Base-by-base conservation (phyloP, 2,797 vertebrate species). In the Corythornis leucogaster region DNA sequence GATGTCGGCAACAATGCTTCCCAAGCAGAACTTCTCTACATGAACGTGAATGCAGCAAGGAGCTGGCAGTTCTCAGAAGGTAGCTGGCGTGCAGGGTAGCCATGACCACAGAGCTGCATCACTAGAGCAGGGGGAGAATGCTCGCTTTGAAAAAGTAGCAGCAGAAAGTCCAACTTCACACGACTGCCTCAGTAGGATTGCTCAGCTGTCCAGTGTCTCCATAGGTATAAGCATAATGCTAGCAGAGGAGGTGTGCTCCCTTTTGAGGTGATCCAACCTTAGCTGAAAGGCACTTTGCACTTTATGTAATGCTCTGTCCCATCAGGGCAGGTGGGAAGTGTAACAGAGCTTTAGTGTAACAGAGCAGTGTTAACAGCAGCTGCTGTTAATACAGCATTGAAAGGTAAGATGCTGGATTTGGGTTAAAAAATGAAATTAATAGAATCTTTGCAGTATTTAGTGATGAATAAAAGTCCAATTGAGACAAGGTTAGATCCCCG, bases 21-120 rank as follows among this genome's bases (percentile, higher is more conserved):
- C 85, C 46, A 38, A 92, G 93, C 92, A 87, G 97, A 98, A 98
- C 96, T 96, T 96, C 97, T 97, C 98, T 97, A 97, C 98, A 97
- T 98, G 97, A 97, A 97, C 97, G 97, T 86, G 90, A 94, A 94
- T 97, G 53, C 81, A 89, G 62, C 24, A 79, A 95, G 66, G 67
- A 93, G 84, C 67, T 71, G 46, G 38, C 70, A 68, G 82, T 90
- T 96, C 93, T 89, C 92, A 92, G 92, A 92, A 87, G 89, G 96
- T 95, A 93, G 94, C 91, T 97, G 97, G 92, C 95, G 87, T 80
- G 86, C 95, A 58, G 51, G 24, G 46, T 19, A 64, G 75, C 91
- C 87, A 90, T 79, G 87, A 81, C 89, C 78, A 24, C 35, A 40
- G 38, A 86, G 48, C 76, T 42, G 77, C 87, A 80, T 79, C 92